Conservation (phyloP, 2,797 vertebrate genomes). For the Sebastiscus tertius region DNA sequence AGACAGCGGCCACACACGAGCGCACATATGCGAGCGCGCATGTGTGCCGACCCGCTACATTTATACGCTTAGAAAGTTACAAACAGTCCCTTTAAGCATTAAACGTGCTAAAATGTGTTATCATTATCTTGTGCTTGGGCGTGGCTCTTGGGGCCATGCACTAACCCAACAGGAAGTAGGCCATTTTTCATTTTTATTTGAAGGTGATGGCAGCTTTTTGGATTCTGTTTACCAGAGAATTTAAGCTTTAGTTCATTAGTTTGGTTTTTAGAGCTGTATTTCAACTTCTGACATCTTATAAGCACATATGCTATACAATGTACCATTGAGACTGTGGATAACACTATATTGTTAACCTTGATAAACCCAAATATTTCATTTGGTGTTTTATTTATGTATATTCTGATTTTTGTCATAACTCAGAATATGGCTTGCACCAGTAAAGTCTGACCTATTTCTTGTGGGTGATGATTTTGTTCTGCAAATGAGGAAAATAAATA, state of each 20-base stretch:
- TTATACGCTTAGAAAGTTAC: too few species aligned
- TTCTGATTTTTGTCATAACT: neutral
- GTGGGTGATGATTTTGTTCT: neutral
- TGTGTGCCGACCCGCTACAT: too few species aligned
- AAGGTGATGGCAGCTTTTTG: slow-evolving; percentile 19
- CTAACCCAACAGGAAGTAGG: too few species aligned
- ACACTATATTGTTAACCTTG: neutral
- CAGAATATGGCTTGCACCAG: neutral
- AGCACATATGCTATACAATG: neutral
- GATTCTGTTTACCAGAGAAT: neutral
- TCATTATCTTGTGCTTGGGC: too few species aligned
- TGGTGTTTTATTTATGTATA: neutral
- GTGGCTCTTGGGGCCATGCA: too few species aligned
- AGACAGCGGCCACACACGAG: too few species aligned
- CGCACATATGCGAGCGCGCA: too few species aligned
- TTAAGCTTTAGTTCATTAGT: neutral
- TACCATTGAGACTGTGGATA: neutral
- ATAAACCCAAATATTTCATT: slow-evolving; percentile 13
- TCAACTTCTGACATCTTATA: neutral
- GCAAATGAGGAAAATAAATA: neutral
- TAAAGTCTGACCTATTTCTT: neutral
- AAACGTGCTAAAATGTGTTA: too few species aligned
- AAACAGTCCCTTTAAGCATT: too few species aligned
- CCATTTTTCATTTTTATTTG: neutral
- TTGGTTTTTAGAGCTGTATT: neutral